These are phyloP conservation scores for Tipula vernalis DNA, from an alignment of 2,888 invertebrate genomes.

Conservation along the genomic window DNA sequence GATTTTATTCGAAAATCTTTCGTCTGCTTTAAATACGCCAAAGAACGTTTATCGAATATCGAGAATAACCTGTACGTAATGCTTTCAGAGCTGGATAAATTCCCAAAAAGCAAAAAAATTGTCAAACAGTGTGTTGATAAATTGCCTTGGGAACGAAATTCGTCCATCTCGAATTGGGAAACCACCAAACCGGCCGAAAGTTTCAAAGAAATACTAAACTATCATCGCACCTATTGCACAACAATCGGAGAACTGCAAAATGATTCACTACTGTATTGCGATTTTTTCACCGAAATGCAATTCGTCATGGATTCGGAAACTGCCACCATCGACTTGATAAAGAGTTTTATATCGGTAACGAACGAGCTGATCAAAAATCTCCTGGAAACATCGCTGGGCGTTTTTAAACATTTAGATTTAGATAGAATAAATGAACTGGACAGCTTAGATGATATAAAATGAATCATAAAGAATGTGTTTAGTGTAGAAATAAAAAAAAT, in stretches of 20 bases:
- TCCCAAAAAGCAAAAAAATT: constrained; percentile 12
- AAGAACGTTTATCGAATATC: constrained; percentile 14
- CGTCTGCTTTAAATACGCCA: constrained; percentile 16
- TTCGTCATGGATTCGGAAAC: constrained; percentile 32
- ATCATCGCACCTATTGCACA: constrained; percentile 33
- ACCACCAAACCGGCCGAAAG: constrained; percentile 25
- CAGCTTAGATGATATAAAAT: constrained; percentile 4
- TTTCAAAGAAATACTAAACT: constrained; percentile 26
- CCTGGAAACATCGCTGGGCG: background rate
- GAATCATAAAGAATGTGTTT: background rate
- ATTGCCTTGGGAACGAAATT: constrained; percentile 14
- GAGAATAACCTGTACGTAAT: constrained; percentile 15
- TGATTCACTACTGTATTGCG: constrained; percentile 23
- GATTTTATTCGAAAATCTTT: constrained; percentile 16
- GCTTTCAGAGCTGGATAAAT: constrained; percentile 12
- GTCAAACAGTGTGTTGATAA: constrained; percentile 15
- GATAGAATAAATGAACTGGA: background rate
- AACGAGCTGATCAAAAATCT: background rate
- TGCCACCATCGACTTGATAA: constrained; percentile 26
- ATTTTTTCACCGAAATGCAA: constrained; percentile 34
- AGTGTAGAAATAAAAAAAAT: background rate
- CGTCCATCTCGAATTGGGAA: background rate
- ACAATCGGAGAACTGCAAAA: constrained; percentile 21
- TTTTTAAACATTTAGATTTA: constrained; percentile 8
- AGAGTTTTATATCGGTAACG: background rate